Conservation (phyloP, 2,797 vertebrate species). For the Pampus argenteus region DNA sequence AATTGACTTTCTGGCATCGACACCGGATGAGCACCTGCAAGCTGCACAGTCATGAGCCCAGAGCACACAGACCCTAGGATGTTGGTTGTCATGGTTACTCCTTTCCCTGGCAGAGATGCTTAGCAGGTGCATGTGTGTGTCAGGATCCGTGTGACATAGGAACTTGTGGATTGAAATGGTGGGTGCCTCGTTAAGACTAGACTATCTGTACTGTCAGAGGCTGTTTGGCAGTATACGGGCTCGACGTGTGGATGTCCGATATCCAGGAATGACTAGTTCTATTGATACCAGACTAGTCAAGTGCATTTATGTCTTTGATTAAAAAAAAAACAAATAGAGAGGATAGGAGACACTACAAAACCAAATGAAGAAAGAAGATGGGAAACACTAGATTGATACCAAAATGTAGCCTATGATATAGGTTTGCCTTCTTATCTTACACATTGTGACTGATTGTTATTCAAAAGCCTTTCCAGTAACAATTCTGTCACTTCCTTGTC, state of each 20-base stretch:
- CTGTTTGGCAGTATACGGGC: slow-evolving; percentile 75
- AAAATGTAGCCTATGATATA: slow-evolving; percentile 19
- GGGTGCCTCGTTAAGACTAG: slow-evolving; percentile 80
- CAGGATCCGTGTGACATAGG: slow-evolving; percentile 81
- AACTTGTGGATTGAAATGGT: slow-evolving; percentile 80
- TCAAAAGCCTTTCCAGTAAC: slow-evolving; percentile 11
- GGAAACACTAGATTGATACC: slow-evolving; percentile 35
- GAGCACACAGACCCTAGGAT: slow-evolving; percentile 80
- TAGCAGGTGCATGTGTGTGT: slow-evolving; percentile 83
- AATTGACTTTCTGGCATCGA: slow-evolving; percentile 83
- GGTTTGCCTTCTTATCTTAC: slow-evolving; percentile 1
- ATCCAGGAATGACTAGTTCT: slow-evolving; percentile 78
- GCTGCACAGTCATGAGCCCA: slow-evolving; percentile 82
- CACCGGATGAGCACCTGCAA: slow-evolving; percentile 85
- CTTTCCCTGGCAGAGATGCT: slow-evolving; percentile 80
- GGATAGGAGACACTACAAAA: slow-evolving; percentile 29
- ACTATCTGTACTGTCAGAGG: slow-evolving; percentile 80
- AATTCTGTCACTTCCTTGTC: neutral
- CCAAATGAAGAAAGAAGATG: slow-evolving; percentile 15
- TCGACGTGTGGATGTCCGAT: slow-evolving; percentile 64
- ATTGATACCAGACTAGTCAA: slow-evolving; percentile 74
- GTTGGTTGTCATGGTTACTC: slow-evolving; percentile 84
- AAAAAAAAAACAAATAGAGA: slow-evolving; percentile 49
- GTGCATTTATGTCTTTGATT: slow-evolving; percentile 66
- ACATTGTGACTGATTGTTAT: slow-evolving; percentile 8